Base-by-base conservation (phyloP, 1,140 invertebrate species). In the Brachystomella parvula region DNA sequence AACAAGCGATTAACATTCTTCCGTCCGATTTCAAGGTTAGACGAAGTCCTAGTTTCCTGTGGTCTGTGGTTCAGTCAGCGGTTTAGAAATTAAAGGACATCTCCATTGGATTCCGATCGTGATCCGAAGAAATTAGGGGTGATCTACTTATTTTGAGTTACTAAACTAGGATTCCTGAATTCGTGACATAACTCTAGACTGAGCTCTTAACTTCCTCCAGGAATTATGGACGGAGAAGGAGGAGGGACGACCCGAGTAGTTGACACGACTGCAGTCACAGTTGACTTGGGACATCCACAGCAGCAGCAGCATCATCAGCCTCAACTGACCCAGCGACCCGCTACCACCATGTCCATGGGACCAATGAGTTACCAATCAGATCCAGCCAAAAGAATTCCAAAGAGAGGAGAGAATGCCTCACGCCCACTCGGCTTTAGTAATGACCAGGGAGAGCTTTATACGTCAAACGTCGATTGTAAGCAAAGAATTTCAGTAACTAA, bases 361-460 rank as follows among this genome's bases (percentile, higher is more conserved):
- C 49, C 49, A 15, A 53, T 53, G 49, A 53, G 49, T 24, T 24
- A 53, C 49, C 49, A 53, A 53, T 19, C 49, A 53, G 49, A 53
- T 53, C 49, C 49, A 12, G 49, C 15, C 24, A 53, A 53, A 53
- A 12, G 49, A 24, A 53, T 53, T 53, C 49, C 49, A 24, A 12
- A 24, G 21, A 15, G 24, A 26, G 49, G 49, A 6, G 49, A 53
- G 24, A 24, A 53, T 24, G 49, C 49, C 9, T 53, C 49, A 3
- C 12, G 49, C 6, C 49, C 49, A 53, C 49, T 53, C 3, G 12
- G 12, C 49, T 15, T 24, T 53, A 53, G 49, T 53, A 15, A 53
- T 24, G 49, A 53, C 24, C 12, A 24, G 12, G 3, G 21, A 6
- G 49, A 53, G 24, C 49, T 53, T 24, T 53, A 53, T 24, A 53